Evolutionary conservation across 2,888 invertebrate species (phyloP).

Genomic region (Spatulosminthurus flaviceps): DNA sequence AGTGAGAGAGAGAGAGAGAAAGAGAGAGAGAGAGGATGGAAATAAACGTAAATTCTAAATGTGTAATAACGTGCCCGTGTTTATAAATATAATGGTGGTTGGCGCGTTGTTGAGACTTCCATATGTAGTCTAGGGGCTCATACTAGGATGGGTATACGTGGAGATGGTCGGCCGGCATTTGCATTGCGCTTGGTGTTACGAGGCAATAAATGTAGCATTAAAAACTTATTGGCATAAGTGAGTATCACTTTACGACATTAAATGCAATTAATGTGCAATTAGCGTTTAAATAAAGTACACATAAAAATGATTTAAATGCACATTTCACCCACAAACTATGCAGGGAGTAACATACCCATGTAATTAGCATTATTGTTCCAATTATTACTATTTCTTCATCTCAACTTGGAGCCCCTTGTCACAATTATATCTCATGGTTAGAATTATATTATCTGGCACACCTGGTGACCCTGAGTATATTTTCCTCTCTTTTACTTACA

Average conservation of each 20-base stretch:
- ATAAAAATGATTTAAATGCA: slow-evolving; percentile 41
- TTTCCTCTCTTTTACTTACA: too few species aligned
- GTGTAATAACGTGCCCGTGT: slow-evolving; percentile 14
- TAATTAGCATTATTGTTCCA: background rate
- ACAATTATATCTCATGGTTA: too few species aligned
- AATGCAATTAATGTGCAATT: slow-evolving; percentile 43
- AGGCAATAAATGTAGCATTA: slow-evolving; percentile 47
- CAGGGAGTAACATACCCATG: background rate
- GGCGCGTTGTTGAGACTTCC: background rate
- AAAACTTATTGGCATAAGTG: slow-evolving; percentile 42
- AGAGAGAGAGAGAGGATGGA: background rate
- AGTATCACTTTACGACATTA: slow-evolving; percentile 44
- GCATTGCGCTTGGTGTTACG: slow-evolving; percentile 24
- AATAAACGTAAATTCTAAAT: slow-evolving; percentile 20
- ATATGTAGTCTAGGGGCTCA: background rate
- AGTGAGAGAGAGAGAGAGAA: background rate
- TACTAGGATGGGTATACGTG: background rate
- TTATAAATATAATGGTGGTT: slow-evolving; percentile 18
- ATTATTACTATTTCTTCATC: background rate
- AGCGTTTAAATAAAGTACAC: slow-evolving; percentile 42
- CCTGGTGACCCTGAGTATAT: background rate
- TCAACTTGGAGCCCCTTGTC: background rate
- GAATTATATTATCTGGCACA: background rate
- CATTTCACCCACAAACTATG: slow-evolving; percentile 21
- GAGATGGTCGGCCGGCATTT: slow-evolving; percentile 22